A percentile compares a stretch with the other conserved stretches of the same genome.
phyloP scores from a whole-genome alignment of 1,140 invertebrate species.

The Drosophila kohkoa region DNA sequence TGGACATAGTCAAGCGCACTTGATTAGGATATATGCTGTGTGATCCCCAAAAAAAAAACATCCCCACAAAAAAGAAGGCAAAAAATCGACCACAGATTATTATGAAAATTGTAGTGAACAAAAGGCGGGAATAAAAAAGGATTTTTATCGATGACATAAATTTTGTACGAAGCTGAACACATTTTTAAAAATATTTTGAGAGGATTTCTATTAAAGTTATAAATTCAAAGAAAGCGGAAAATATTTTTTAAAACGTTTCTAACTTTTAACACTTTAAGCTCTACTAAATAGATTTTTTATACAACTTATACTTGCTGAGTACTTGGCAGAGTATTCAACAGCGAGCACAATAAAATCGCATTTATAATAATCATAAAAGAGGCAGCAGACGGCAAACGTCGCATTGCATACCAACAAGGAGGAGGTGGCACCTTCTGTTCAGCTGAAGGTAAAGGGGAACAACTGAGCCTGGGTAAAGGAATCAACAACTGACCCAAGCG shows the following conservation, averaged over 20 bases:
- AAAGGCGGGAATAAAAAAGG: background rate
- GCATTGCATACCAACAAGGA: constrained; percentile 58
- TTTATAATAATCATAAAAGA: constrained; percentile 81
- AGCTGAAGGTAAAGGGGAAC: background rate
- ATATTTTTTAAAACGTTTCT: too few relatives aligned
- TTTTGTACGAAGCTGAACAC: too few relatives aligned
- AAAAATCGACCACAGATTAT: background rate
- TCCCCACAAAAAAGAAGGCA: background rate
- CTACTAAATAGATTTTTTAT: background rate
- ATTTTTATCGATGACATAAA: background rate
- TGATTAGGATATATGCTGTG: background rate
- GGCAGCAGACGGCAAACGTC: constrained; percentile 46
- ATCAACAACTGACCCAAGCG: constrained; percentile 69
- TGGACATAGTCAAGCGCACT: background rate
- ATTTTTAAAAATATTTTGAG: too few relatives aligned
- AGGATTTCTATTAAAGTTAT: too few relatives aligned
- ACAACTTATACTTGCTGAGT: background rate
- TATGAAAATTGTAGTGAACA: background rate
- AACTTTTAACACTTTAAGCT: too few relatives aligned
- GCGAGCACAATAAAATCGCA: constrained; percentile 30
- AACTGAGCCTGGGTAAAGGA: background rate
- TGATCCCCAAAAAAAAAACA: background rate
- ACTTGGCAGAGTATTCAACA: constrained; percentile 6
- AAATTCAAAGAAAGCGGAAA: too few relatives aligned
- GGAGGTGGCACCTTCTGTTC: background rate